Base-by-base conservation (phyloP, 2,888 invertebrate species). In the Crematogaster levior region DNA sequence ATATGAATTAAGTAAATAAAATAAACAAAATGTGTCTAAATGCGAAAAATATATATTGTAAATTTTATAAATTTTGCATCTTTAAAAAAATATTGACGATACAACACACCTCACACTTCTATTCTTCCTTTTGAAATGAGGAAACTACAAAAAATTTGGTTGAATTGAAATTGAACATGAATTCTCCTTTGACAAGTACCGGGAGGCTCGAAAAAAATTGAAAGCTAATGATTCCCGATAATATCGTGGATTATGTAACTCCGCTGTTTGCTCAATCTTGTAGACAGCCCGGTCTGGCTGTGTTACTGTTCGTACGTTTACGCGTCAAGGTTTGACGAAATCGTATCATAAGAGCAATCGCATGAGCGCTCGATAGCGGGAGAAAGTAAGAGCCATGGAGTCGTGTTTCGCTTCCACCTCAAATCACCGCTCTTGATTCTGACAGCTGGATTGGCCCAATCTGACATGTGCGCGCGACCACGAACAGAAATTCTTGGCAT, bases 401-500 rank as follows among this genome's bases (percentile, higher is more conserved):
- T 40, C 37, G 58, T 7, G 34, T 75, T 37, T 65, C 60, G 24
- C 37, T 51, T 65, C 51, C 18, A 63, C 10, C 15, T 34, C 61
- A 65, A 51, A 65, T 75, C 48, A 37, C 37, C 51, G 37, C 5
- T 51, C 37, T 30, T 43, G 43, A 24, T 37, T 51, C 63, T 37
- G 63, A 75, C 37, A 65, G 37, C 37, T 12, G 48, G 18, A 74
- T 48, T 24, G 61, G 34, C 37, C 24, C 34, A 9, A 27, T 65
- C 27, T 65, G 51, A 75, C 34, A 51, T 63, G 43, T 30, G 34
- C 7, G 56, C 34, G 46, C 34, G 21, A 60, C 37, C 30, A 70
- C 80, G 63, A 56, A 61, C 80, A 65, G 51, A 75, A 83, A 86
- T 86, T 86, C 82, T 81, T 84, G 84, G 84, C 83, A 88, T 81